These are phyloP conservation scores for Papilio protenor DNA, from an alignment of 2,888 invertebrate species.

Conservation along the genomic window DNA sequence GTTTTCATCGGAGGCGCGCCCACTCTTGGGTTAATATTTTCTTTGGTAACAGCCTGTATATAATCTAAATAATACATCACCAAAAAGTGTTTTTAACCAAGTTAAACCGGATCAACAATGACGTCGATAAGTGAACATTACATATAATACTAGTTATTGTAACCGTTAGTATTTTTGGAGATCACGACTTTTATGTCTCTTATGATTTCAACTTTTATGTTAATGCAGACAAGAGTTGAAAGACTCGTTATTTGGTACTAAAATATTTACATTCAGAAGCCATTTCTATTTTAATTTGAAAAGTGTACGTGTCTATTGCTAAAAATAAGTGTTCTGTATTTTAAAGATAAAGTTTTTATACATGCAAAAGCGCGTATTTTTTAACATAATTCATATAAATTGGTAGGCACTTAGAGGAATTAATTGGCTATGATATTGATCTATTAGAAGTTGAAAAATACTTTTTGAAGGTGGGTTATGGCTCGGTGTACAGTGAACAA, in stretches of 20 bases:
- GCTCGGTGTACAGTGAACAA: no score
- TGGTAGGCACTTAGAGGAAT: no score
- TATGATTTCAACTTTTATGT: not conserved
- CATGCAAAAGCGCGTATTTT: no score
- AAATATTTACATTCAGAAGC: no score
- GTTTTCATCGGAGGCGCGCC: no score
- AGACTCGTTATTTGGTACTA: not conserved
- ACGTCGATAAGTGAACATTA: constrained; percentile 50
- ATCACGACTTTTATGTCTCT: constrained; percentile 23
- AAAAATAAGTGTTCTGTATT: not conserved
- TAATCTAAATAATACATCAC: constrained; percentile 14
- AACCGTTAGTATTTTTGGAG: constrained; percentile 48
- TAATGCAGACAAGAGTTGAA: not conserved
- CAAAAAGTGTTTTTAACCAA: constrained; percentile 48
- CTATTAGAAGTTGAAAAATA: no score
- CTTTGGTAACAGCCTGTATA: constrained; percentile 51
- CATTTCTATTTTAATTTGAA: not conserved
- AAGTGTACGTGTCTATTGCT: not conserved
- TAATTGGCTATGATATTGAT: no score
- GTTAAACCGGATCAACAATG: constrained; percentile 47
- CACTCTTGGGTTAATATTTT: no score
- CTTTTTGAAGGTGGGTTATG: no score
- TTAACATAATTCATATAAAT: no score
- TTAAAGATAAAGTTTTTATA: no score
- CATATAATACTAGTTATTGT: constrained; percentile 57